Percentiles rank a stretch among this genome's conserved stretches.
phyloP scores from a whole-genome alignment of 2,888 invertebrate genomes.

The Sepioteuthis lessoniana region DNA sequence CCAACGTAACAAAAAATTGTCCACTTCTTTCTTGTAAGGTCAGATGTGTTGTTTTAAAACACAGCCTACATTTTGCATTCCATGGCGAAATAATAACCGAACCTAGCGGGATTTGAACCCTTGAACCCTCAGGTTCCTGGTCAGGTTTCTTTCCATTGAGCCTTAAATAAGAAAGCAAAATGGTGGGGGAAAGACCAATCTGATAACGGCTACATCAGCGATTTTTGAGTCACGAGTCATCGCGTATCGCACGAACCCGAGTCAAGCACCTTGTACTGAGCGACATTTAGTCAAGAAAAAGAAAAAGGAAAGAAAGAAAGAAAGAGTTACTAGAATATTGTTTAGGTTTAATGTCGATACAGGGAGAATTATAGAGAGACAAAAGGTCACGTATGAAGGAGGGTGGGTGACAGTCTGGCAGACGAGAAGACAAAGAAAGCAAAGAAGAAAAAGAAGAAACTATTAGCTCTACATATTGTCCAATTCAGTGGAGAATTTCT shows the following conservation, averaged over 20 bases:
- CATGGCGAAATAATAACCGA: too few species aligned
- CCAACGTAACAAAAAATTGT: too few species aligned
- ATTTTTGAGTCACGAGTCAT: constrained; percentile 13
- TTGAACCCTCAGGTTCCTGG: too few species aligned
- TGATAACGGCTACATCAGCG: neutral
- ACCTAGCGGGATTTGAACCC: too few species aligned
- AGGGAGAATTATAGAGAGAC: neutral
- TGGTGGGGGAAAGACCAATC: neutral
- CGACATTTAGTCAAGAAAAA: neutral
- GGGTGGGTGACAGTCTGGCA: neutral
- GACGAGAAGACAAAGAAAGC: neutral
- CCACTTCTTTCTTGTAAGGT: too few species aligned
- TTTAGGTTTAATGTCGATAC: neutral
- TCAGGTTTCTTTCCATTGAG: too few species aligned
- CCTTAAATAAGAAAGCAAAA: too few species aligned
- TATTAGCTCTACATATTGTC: neutral
- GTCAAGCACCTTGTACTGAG: neutral
- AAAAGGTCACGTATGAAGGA: neutral
- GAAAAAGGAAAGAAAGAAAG: neutral
- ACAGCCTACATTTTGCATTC: too few species aligned
- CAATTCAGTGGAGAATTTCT: neutral
- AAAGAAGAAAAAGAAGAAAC: neutral
- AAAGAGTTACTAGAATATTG: neutral
- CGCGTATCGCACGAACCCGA: neutral
- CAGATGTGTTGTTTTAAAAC: too few species aligned